These are phyloP conservation scores for Periplaneta americana DNA, from an alignment of 1,140 invertebrate genomes.

Conservation along the genomic window DNA sequence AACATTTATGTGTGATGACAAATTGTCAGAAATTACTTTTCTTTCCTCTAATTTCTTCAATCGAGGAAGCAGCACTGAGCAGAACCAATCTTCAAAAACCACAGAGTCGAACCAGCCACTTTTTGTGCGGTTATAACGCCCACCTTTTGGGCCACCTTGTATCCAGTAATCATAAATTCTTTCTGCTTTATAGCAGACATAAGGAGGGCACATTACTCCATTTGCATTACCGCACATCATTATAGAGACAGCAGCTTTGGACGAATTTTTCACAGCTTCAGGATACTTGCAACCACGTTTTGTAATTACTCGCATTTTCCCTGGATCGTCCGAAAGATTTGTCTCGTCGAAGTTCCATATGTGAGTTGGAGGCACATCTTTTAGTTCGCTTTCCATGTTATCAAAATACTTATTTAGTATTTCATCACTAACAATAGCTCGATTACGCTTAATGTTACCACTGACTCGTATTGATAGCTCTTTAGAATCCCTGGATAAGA, in stretches of 20 bases:
- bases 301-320: not conserved
- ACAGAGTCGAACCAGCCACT: conserved; percentile 4
- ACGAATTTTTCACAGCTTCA: conserved; percentile 18
- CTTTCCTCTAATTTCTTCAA: not conserved
- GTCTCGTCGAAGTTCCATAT: not conserved
- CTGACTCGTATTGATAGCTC: too few species aligned
- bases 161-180: not conserved
- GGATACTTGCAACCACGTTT: not conserved
- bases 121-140: conserved; percentile 1
- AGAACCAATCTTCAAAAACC: conserved; percentile 6
- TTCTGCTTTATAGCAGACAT: conserved; percentile 1
- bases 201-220: conserved; percentile 1
- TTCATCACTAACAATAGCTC: not conserved
- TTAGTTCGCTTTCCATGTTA: not conserved
- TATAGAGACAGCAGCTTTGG: conserved; percentile 23
- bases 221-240: conserved; percentile 24
- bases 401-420: not conserved
- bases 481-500: too few species aligned
- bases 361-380: not conserved
- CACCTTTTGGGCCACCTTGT: not conserved
- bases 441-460: too few species aligned
- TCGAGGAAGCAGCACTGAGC: not conserved
- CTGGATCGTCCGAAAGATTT: not conserved
- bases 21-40: too few species aligned
- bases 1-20: too few species aligned